A percentile compares a stretch with the other conserved stretches of the same genome.
Evolutionary conservation across 2,888 invertebrate species (phyloP).

Genomic region (Hybos culiciformis): DNA sequence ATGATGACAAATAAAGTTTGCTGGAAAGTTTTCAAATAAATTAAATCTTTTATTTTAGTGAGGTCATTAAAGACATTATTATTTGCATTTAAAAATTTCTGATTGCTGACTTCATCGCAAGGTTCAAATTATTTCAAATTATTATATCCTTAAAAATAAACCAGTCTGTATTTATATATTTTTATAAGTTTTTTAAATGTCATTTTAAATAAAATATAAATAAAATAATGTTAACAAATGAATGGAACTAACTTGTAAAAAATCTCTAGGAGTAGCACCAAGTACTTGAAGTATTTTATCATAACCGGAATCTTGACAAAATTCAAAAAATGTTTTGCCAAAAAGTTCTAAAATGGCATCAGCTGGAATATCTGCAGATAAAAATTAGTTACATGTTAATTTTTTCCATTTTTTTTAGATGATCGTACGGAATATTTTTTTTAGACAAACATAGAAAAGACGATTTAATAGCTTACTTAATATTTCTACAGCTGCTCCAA

Average conservation of each 20-base stretch:
- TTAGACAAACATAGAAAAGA: not conserved
- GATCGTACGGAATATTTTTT: not conserved
- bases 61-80: too few relatives aligned
- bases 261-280: slow-evolving; percentile 89
- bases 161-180: not conserved
- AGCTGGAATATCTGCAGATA: slow-evolving; percentile 68
- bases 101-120: too few relatives aligned
- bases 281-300: slow-evolving; percentile 89
- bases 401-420: not conserved
- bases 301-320: slow-evolving; percentile 94
- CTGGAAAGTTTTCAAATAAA: too few relatives aligned
- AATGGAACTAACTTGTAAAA: too few relatives aligned
- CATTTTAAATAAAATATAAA: not conserved
- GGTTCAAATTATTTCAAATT: too few relatives aligned
- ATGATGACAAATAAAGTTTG: too few relatives aligned
- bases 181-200: not conserved
- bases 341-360: slow-evolving; percentile 79
- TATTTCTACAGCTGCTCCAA: slow-evolving; percentile 81
- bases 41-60: too few relatives aligned
- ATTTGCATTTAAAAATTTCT: too few relatives aligned
- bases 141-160: too few relatives aligned
- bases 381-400: not conserved
- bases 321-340: slow-evolving; percentile 91
- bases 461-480: slow-evolving; percentile 54
- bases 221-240: too few relatives aligned